These are phyloP conservation scores for Hylyphantes graminicola DNA, from an alignment of 1,140 invertebrate genomes.

Conservation along the genomic window DNA sequence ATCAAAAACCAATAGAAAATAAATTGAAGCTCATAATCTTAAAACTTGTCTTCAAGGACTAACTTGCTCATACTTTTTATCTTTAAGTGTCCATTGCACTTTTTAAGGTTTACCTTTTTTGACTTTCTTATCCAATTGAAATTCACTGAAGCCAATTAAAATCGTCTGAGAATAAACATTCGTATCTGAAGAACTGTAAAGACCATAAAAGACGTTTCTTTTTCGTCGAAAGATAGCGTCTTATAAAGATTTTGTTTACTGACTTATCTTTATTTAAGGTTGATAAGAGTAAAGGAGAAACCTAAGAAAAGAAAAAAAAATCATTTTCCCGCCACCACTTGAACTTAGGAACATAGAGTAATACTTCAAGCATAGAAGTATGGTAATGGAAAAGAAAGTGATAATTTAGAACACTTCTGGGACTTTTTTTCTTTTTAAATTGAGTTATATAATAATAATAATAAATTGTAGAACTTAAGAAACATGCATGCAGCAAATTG, in stretches of 20 bases:
- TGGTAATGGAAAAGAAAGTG: no score
- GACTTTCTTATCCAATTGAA: background rate
- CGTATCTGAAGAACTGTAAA: background rate
- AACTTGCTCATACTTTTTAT: no score
- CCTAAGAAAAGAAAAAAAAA: background rate
- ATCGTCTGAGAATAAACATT: constrained; percentile 6
- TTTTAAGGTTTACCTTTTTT: background rate
- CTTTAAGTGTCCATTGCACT: no score
- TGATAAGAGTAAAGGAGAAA: background rate
- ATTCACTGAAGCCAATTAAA: background rate
- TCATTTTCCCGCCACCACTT: constrained; percentile 2
- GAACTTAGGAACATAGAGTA: background rate
- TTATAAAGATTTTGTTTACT: background rate
- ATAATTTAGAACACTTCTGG: no score
- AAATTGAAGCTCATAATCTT: no score
- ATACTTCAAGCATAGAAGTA: no score
- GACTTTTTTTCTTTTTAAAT: no score
- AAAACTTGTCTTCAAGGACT: no score
- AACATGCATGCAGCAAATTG: no score
- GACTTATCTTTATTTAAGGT: background rate
- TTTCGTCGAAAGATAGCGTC: background rate
- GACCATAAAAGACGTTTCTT: background rate
- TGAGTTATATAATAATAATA: no score
- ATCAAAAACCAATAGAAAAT: no score
- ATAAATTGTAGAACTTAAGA: no score